These are phyloP conservation scores for Spisula subtruncata DNA, from an alignment of 2,888 invertebrate species.

Conservation along the genomic window DNA sequence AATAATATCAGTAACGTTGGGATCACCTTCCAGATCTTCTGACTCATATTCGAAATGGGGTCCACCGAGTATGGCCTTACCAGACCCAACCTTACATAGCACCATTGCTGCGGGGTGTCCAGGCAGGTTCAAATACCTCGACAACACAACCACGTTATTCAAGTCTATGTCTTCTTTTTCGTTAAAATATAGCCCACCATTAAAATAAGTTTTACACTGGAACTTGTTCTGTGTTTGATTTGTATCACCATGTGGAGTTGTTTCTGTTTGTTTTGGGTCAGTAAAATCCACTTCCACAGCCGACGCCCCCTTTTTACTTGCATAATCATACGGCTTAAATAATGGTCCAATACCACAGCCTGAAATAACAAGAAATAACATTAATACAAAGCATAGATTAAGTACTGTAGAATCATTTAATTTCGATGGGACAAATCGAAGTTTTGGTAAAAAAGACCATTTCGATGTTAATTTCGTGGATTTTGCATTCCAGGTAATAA, in stretches of 20 bases:
- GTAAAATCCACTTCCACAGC: conserved; percentile 66
- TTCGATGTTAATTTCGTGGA: too few species aligned
- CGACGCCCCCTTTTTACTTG: conserved; percentile 75
- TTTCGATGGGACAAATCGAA: too few species aligned
- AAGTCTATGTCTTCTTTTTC: background rate
- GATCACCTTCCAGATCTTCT: conserved; percentile 72
- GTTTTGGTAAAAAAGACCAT: too few species aligned
- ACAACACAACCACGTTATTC: conserved; percentile 24
- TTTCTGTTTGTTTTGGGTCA: background rate
- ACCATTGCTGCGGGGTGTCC: conserved; percentile 79
- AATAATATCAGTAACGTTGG: conserved; percentile 64
- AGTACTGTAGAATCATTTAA: too few species aligned
- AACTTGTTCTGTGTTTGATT: background rate
- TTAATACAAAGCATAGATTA: too few species aligned
- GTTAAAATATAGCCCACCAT: conserved; percentile 76
- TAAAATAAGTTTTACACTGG: conserved; percentile 68
- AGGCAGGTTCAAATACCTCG: conserved; percentile 66
- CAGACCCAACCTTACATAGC: conserved; percentile 77
- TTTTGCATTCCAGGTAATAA: too few species aligned
- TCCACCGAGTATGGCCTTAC: conserved; percentile 80
- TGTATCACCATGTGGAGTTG: background rate
- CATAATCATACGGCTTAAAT: conserved; percentile 82
- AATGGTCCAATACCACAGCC: conserved; percentile 82
- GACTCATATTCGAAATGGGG: conserved; percentile 82
- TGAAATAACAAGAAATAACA: conserved; percentile 54